Evolutionary conservation across 2,113 vertebrate genomes (phyloP).

Genomic region (Phylloscopus whistleri): DNA sequence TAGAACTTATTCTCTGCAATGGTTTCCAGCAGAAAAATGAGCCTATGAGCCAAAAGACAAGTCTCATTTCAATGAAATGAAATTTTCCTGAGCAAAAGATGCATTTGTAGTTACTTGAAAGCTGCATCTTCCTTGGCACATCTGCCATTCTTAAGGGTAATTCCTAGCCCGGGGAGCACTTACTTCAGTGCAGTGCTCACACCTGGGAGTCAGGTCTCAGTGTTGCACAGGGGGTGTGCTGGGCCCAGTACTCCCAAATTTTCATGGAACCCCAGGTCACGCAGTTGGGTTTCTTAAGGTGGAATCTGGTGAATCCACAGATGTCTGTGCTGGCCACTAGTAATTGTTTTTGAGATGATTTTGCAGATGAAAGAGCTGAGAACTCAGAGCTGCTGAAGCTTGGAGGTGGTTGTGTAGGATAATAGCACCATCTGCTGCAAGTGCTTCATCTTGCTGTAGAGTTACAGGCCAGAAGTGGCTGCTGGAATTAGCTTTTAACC

Average conservation of each 20-base stretch:
- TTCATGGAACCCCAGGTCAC: not conserved
- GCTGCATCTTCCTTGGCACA: not conserved
- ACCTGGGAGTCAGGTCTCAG: rapidly evolving
- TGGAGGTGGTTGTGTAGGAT: not conserved
- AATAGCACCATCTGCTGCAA: conserved; percentile 65
- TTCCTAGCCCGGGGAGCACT: not conserved
- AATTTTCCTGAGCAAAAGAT: not conserved
- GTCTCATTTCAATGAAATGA: not conserved
- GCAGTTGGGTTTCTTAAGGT: not conserved
- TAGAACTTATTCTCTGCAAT: not conserved
- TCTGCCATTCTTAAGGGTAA: not conserved
- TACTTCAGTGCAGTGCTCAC: not conserved
- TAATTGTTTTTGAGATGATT: not conserved
- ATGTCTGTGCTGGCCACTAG: not conserved
- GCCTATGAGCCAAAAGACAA: not conserved
- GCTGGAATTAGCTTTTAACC: not conserved
- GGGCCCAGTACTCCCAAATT: rapidly evolving
- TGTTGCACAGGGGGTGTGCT: rapidly evolving
- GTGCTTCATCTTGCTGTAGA: rapidly evolving
- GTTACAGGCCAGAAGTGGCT: not conserved
- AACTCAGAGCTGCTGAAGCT: not conserved
- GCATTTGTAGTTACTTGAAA: not conserved
- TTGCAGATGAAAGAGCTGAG: not conserved
- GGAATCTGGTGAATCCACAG: not conserved
- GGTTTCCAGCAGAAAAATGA: not conserved